These are phyloP conservation scores for Turritopsis rubra DNA, from an alignment of 30 jellyfish, hydroid and myxozoan genomes.

Conservation along the genomic window DNA sequence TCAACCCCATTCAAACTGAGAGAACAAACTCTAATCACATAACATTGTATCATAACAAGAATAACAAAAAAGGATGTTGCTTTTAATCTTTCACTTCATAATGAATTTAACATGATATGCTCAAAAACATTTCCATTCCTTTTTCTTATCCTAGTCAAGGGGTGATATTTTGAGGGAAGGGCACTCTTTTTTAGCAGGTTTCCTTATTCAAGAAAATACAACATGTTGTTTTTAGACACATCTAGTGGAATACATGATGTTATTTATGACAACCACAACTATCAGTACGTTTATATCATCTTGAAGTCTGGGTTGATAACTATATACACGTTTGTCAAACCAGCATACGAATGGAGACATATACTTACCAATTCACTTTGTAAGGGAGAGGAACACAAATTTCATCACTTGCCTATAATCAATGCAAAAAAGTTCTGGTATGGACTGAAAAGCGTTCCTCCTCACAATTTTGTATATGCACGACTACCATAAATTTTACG, in stretches of 20 bases:
- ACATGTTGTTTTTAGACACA: background rate
- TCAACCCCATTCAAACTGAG: no score
- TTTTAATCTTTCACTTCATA: no score
- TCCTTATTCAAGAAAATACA: background rate
- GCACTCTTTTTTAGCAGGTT: background rate
- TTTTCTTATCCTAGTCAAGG: no score
- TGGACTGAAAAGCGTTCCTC: constrained; percentile 93
- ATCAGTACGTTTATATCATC: constrained; percentile 36
- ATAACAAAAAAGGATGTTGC: no score
- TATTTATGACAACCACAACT: background rate
- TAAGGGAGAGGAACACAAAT: constrained; percentile 52
- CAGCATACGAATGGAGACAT: constrained; percentile 63
- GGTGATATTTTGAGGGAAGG: no score
- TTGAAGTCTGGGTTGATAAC: constrained; percentile 52
- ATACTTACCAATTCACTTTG: constrained; percentile 41
- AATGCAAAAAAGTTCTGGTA: constrained; percentile 35
- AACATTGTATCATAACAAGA: no score
- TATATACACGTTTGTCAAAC: constrained; percentile 59
- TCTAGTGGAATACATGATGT: constrained; percentile 26
- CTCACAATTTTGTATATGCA: constrained; percentile 89
- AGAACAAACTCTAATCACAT: no score
- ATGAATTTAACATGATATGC: no score
- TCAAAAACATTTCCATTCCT: no score
- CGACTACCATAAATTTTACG: constrained; percentile 22
- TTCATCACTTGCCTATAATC: constrained; percentile 51